Evolutionary conservation across 2,797 vertebrate species (phyloP).

Genomic region (Dromococcyx pavoninus): DNA sequence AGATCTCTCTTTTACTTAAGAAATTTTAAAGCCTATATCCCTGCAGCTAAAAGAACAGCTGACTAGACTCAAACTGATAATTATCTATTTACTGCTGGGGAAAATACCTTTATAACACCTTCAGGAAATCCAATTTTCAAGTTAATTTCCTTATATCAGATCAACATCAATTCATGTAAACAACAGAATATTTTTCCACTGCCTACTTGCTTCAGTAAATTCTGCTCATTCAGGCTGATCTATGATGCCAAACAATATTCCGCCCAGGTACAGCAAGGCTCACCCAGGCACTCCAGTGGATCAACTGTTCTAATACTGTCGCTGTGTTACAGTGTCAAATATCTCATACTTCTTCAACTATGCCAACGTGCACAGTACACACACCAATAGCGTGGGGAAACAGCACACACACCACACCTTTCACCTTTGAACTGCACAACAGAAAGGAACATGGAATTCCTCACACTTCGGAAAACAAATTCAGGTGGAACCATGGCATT

Average conservation of each 20-base stretch:
- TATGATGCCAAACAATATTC: background rate
- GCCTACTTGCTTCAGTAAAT: background rate
- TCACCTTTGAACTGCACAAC: background rate
- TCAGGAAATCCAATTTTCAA: background rate
- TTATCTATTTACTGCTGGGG: background rate
- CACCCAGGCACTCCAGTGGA: background rate
- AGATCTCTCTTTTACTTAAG: background rate
- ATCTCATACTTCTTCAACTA: background rate
- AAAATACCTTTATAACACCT: background rate
- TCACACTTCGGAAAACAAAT: background rate
- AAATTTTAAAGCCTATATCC: background rate
- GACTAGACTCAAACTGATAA: background rate
- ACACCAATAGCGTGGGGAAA: background rate
- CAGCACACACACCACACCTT: background rate
- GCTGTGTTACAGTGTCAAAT: background rate
- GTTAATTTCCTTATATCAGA: constrained; percentile 1
- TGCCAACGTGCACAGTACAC: rapidly evolving
- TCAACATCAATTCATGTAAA: background rate
- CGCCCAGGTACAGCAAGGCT: background rate
- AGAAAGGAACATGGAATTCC: background rate
- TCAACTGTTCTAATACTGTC: background rate
- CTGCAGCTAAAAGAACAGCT: background rate
- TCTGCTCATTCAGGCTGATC: background rate
- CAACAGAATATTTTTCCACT: background rate
- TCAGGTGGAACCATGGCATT: background rate